Percentiles rank a stretch among this genome's conserved stretches.
phyloP scores from a whole-genome alignment of 2,113 vertebrate genomes.

The Colius striatus region DNA sequence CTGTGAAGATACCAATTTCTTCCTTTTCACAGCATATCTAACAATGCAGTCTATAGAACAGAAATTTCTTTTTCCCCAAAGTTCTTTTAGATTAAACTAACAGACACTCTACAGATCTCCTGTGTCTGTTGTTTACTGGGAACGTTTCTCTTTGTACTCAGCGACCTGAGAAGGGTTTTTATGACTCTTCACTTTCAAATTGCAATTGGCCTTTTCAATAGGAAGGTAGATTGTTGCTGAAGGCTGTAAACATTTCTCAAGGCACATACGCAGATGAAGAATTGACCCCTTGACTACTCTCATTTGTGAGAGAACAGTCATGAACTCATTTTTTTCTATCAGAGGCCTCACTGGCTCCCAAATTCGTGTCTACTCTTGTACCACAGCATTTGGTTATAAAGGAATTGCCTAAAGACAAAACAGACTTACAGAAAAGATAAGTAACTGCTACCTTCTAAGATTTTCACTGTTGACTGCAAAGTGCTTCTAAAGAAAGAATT shows the following conservation, averaged over 20 bases:
- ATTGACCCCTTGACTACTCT: not conserved
- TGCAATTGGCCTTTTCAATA: not conserved
- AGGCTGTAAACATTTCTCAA: not conserved
- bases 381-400: not conserved
- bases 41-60: not conserved
- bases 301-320: not conserved
- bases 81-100: not conserved
- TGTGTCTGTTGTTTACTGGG: not conserved
- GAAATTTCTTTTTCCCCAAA: not conserved
- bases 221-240: not conserved
- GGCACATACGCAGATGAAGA: not conserved
- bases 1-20: not conserved
- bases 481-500: not conserved
- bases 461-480: not conserved
- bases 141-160: not conserved
- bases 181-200: not conserved
- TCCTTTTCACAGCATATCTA: fast-evolving
- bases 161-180: not conserved
- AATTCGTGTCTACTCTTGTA: not conserved
- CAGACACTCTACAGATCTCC: not conserved
- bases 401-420: not conserved
- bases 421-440: not conserved
- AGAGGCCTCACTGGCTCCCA: not conserved
- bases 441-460: not conserved
- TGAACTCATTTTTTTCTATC: not conserved